Conservation (phyloP, 2,113 vertebrate genomes). For the Tinamus guttatus region DNA sequence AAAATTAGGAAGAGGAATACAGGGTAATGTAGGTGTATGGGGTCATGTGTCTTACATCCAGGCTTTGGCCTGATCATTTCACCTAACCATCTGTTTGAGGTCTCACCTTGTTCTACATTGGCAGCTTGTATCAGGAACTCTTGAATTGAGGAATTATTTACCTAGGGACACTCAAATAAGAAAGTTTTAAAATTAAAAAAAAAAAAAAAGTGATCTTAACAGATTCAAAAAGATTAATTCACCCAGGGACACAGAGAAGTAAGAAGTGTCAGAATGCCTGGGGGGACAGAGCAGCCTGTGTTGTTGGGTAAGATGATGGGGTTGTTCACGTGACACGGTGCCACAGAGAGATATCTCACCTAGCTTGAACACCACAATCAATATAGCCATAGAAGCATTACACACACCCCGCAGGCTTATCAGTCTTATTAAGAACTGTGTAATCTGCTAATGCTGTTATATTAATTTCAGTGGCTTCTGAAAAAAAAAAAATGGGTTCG, state of each 20-base stretch:
- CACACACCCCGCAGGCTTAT: background rate
- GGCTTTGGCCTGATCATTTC: background rate
- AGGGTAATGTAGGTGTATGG: background rate
- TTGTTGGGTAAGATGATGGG: background rate
- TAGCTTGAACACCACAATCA: background rate
- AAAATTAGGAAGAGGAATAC: background rate
- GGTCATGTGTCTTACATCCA: background rate
- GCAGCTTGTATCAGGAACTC: accelerated
- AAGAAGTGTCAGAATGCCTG: accelerated
- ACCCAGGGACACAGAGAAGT: accelerated
- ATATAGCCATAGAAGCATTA: accelerated
- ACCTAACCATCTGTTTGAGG: background rate
- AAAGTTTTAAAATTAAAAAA: background rate
- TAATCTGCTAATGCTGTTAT: background rate
- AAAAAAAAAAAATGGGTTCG: background rate
- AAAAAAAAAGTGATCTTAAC: background rate
- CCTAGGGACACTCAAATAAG: background rate
- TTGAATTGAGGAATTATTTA: background rate
- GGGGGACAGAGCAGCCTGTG: background rate
- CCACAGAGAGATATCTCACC: background rate
- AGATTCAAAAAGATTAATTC: background rate
- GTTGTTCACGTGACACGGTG: accelerated
- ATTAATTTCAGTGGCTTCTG: background rate
- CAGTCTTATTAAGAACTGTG: background rate
- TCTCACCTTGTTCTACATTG: background rate